Percentiles rank a stretch among this genome's conserved stretches.
These are phyloP conservation scores for Marmota flaviventris DNA, from an alignment of 2,113 vertebrate species.

Conservation along the genomic window DNA sequence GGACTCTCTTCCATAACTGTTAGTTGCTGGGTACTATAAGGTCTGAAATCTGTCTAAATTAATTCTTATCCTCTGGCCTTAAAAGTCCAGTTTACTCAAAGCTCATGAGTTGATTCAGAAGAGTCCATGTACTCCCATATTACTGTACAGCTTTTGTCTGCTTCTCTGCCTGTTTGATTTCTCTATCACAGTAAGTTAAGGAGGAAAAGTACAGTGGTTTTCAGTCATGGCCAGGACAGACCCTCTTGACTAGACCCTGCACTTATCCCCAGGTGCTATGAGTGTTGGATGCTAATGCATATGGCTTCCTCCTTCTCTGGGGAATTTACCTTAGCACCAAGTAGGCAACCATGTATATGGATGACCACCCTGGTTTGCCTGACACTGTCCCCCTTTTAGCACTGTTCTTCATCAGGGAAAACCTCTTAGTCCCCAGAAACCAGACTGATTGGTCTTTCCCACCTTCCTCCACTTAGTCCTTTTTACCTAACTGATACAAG, in stretches of 20 bases:
- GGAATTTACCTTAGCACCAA: not conserved
- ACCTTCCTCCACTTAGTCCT: not conserved
- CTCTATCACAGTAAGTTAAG: not conserved
- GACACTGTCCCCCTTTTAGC: not conserved
- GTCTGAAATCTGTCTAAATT: not conserved
- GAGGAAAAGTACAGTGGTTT: not conserved
- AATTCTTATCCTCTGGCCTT: not conserved
- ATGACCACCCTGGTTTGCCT: not conserved
- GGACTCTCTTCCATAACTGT: not conserved
- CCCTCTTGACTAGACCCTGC: not conserved
- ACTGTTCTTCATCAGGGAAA: not conserved
- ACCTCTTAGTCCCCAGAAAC: not conserved
- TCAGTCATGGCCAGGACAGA: not conserved
- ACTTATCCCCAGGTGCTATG: not conserved
- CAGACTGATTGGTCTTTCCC: not conserved
- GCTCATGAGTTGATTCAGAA: not conserved
- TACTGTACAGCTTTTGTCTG: not conserved
- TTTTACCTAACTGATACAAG: not conserved
- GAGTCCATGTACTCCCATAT: not conserved
- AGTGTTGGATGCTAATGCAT: not conserved
- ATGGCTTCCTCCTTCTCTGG: not conserved
- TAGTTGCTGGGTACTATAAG: not conserved
- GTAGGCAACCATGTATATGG: not conserved
- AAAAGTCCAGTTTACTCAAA: not conserved
- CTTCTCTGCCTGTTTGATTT: not conserved